Percentiles rank a stretch among this genome's conserved stretches.
Evolutionary conservation across 23 tunicate genomes (phyloP).

Genomic region (Corella eumyota): DNA sequence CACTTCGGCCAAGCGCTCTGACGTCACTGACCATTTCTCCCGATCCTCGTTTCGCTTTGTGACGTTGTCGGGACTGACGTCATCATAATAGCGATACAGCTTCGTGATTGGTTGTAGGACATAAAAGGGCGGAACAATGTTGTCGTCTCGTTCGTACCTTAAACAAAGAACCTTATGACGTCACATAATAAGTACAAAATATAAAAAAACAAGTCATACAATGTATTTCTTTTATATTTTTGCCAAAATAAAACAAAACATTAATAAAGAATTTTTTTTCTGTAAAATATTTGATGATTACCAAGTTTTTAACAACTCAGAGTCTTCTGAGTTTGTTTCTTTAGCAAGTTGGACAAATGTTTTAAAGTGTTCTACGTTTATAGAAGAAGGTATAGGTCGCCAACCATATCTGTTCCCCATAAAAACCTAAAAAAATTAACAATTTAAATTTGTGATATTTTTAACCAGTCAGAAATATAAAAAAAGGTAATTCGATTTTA

Average conservation of each 20-base stretch:
- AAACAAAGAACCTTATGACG: no score
- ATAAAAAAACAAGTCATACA: neutral
- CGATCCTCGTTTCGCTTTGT: slow-evolving; percentile 21
- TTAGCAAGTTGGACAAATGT: slow-evolving; percentile 11
- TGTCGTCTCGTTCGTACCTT: slow-evolving; percentile 73
- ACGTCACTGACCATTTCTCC: slow-evolving; percentile 31
- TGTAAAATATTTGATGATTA: no score
- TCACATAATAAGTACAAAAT: neutral
- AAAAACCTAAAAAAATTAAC: slow-evolving; percentile 58
- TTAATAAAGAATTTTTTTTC: no score
- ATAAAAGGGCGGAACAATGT: slow-evolving; percentile 43
- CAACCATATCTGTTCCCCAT: slow-evolving; percentile 79
- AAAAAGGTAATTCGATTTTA: no score
- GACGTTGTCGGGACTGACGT: slow-evolving; percentile 19
- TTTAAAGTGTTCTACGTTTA: slow-evolving; percentile 10
- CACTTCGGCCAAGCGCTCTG: slow-evolving; percentile 17
- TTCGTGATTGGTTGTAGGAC: slow-evolving; percentile 64
- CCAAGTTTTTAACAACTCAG: slow-evolving; percentile 31
- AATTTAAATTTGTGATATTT: neutral
- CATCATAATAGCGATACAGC: slow-evolving; percentile 36
- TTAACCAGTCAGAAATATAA: neutral
- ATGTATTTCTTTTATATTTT: no score
- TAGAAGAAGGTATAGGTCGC: slow-evolving; percentile 51
- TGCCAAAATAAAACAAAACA: no score
- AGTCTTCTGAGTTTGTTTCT: neutral